A percentile compares a stretch with the other conserved stretches of the same genome.
phyloP scores from a whole-genome alignment of 2,797 vertebrate genomes.

The Graptemys geographica region DNA sequence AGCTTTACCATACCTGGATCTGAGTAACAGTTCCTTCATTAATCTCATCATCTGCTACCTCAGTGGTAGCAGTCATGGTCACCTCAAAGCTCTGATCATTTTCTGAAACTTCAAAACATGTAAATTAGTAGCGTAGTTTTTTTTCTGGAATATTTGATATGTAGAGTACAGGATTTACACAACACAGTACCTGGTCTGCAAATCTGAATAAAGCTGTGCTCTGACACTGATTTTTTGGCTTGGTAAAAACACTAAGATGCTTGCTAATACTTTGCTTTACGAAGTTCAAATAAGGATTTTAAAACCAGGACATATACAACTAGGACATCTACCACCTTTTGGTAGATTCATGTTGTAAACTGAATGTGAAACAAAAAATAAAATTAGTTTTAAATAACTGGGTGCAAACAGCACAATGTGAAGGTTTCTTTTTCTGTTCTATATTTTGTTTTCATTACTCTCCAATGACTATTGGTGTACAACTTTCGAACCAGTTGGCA shows the following conservation, averaged over 20 bases:
- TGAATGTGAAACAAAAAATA: neutral
- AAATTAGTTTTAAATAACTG: neutral
- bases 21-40: conserved; percentile 91
- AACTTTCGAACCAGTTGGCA: neutral
- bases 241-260: neutral
- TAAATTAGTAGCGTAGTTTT: conserved; percentile 17
- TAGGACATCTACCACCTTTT: neutral
- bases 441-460: neutral
- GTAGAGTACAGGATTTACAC: neutral
- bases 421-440: neutral
- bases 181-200: conserved; percentile 1
- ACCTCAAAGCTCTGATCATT: conserved; percentile 96
- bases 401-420: neutral
- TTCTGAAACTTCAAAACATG: conserved; percentile 87
- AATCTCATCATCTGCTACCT: conserved; percentile 89
- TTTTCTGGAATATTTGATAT: neutral
- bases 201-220: neutral
- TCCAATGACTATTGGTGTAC: neutral
- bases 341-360: neutral
- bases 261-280: neutral
- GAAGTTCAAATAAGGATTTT: neutral
- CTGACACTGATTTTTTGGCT: neutral
- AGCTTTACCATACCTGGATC: conserved; percentile 87
- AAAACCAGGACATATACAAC: neutral
- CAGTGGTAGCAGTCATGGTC: conserved; percentile 95